Evolutionary conservation across 2,888 invertebrate species (phyloP), one percentile per base, ranked within the genome.

Genomic region (Sinhomidia bicolor): DNA sequence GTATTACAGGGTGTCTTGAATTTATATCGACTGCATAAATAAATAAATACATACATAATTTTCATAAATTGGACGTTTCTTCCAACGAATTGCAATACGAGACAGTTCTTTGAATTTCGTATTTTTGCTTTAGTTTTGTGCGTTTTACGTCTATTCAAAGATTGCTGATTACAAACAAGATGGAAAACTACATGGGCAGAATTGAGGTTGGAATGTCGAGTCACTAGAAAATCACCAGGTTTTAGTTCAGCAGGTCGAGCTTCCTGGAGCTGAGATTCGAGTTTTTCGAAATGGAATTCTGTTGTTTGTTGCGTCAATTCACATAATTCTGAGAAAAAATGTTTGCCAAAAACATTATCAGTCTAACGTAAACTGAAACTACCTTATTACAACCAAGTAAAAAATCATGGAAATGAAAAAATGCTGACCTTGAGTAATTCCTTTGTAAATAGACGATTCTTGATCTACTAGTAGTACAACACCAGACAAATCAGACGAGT

Each of bases 101-200:
- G n/a, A n/a, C n/a, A n/a, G n/a, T n/a, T n/a, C n/a, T n/a, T n/a
- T n/a, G n/a, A n/a, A n/a, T n/a, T n/a, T n/a, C n/a, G n/a, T n/a
- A n/a, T n/a, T n/a, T n/a, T n/a, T n/a, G 36, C 36, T 7, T 36
- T 36, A 7, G 36, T 7, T 36, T 36, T 47, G 47, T 60, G 26
- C 14, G 9, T 26, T 82, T 86, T 89, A 91, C 90, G 83, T 91
- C 91, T 89, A 82, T 91, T 91, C 44, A 92, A 68, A 9, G 90
- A 89, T 62, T 90, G 90, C 54, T 90, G 91, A 85, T 92, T 99
- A 0, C 96, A 96, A 7, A 99, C 96, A 93, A 99, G 95, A 93
- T 99, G 99, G 94, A 99, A 99, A 74, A 99, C 96, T 0, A 98
- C 96, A 94, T 99, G 99, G 68, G 97, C 97, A 93, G 98, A 97